Evolutionary conservation across 2,888 invertebrate species (phyloP).

Genomic region (Apamea anceps): DNA sequence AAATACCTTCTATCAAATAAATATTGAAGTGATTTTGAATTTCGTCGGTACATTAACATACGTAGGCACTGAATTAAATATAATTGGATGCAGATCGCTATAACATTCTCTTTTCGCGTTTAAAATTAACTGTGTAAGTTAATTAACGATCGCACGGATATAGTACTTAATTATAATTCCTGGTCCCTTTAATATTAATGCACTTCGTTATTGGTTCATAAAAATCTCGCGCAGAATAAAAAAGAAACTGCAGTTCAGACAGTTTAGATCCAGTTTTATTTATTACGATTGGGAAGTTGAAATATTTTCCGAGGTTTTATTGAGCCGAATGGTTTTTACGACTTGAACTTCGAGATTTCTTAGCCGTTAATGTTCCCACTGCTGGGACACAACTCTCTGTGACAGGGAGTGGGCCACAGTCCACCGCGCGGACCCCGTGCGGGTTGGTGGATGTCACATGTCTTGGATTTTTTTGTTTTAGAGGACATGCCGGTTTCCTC

Average conservation of each 20-base stretch:
- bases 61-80: not conserved
- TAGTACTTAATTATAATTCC: not conserved
- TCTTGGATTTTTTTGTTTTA: too few species aligned
- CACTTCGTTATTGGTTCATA: not conserved
- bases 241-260: not conserved
- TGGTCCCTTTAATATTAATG: constrained; percentile 1
- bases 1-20: not conserved
- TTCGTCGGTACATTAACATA: not conserved
- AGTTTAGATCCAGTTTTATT: not conserved
- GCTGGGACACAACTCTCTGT: too few species aligned
- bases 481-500: too few species aligned
- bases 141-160: constrained; percentile 21
- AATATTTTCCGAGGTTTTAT: too few species aligned
- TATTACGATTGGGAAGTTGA: not conserved
- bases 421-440: too few species aligned
- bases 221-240: not conserved
- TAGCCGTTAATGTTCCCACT: too few species aligned
- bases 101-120: constrained; percentile 3
- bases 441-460: too few species aligned
- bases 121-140: constrained; percentile 8
- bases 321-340: too few species aligned
- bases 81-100: constrained; percentile 16
- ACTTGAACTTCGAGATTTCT: too few species aligned
- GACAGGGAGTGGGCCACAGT: too few species aligned
- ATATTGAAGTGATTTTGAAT: not conserved